phyloP scores from a whole-genome alignment of 2,113 vertebrate species.

The Nannobrachium achirus region DNA sequence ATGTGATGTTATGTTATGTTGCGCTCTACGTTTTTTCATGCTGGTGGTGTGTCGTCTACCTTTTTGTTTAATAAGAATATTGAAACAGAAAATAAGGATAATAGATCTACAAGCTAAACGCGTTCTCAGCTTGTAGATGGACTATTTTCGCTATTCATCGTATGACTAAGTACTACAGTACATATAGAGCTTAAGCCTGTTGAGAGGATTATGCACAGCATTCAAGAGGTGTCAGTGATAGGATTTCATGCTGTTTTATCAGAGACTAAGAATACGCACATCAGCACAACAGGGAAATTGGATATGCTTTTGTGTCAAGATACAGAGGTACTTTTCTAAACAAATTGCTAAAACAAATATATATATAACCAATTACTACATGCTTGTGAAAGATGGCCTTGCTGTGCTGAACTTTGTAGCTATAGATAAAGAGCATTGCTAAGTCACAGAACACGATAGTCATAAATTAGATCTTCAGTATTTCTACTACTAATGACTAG shows the following conservation, averaged over 20 bases:
- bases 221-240: conserved; percentile 31
- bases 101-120: too few species aligned
- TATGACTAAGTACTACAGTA: too few species aligned
- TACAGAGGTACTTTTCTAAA: background rate
- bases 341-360: conserved; percentile 10
- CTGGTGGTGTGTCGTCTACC: too few species aligned
- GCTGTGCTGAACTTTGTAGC: too few species aligned
- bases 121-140: background rate
- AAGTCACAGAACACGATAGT: too few species aligned
- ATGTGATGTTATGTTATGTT: too few species aligned
- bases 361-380: background rate
- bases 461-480: too few species aligned
- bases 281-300: conserved; percentile 15
- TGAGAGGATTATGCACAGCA: conserved; percentile 3
- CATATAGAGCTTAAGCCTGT: background rate
- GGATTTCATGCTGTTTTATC: conserved; percentile 46
- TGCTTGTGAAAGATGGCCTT: conserved; percentile 4
- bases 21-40: too few species aligned
- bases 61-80: too few species aligned
- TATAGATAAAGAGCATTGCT: too few species aligned
- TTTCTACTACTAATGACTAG: too few species aligned
- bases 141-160: background rate
- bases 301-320: conserved; percentile 8
- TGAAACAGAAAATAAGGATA: too few species aligned
- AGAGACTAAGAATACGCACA: conserved; percentile 18